These are phyloP conservation scores for Megastigmus dorsalis DNA, from an alignment of 2,888 invertebrate genomes.

Conservation along the genomic window DNA sequence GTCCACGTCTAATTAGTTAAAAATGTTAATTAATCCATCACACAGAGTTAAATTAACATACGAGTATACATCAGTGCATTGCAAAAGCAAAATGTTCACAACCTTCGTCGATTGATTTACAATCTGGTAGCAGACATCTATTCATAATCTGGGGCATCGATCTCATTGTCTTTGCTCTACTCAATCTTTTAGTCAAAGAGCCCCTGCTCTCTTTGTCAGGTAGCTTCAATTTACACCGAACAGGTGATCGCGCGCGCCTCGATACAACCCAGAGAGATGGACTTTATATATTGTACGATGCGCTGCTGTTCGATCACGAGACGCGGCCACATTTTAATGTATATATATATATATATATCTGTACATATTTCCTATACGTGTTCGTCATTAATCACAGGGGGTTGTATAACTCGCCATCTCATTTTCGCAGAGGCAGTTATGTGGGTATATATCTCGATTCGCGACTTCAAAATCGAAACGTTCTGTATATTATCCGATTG, in stretches of 20 bases:
- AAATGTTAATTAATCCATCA: too few species aligned
- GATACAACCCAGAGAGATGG: conserved; percentile 20
- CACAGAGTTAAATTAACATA: too few species aligned
- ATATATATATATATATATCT: too few species aligned
- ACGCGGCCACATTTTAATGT: too few species aligned
- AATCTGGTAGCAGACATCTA: too few species aligned
- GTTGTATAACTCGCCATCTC: not conserved
- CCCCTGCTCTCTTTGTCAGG: not conserved
- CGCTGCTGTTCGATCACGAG: conserved; percentile 11
- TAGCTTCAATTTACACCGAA: not conserved
- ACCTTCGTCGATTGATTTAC: too few species aligned
- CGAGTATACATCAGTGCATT: too few species aligned
- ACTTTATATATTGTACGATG: too few species aligned
- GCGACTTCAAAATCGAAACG: conserved; percentile 14
- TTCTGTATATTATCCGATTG: conserved; percentile 40
- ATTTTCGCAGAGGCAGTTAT: not conserved
- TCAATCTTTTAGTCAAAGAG: not conserved
- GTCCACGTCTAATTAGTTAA: too few species aligned
- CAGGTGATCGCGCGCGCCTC: conserved; percentile 8
- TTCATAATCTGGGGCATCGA: too few species aligned
- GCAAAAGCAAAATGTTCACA: too few species aligned
- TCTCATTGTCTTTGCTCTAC: not conserved
- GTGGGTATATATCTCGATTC: conserved; percentile 15
- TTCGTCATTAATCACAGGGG: conserved; percentile 36
- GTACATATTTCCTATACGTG: conserved; percentile 16